Evolutionary conservation across 1,140 invertebrate genomes (phyloP), one percentile per base, ranked within the genome.

Genomic region (Teleopsis dalmanni): DNA sequence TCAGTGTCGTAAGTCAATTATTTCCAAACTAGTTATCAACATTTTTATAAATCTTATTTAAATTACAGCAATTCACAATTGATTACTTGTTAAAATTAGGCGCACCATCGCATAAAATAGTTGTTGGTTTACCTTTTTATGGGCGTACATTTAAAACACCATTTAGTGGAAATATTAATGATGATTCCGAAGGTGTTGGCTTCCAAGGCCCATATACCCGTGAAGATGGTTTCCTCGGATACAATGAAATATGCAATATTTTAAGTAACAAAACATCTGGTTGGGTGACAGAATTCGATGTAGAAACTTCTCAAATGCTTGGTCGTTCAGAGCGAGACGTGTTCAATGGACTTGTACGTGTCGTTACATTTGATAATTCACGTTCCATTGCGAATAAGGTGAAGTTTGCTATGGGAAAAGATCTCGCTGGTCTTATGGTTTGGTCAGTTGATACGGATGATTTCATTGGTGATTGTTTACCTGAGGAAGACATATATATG

Each of bases 151-250:
- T 90, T 62, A 70, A 84, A 7, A 70, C 75, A 7, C 50, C 60
- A 4, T 19, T 36, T 13, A 68, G 67, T 48, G 72, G 70, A 19
- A 69, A 63, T 54, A 51, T 78, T 0, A 76, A 76, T 19, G 68
- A 78, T 22, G 33, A 60, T 2, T 75, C 76, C 2, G 59, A 77
- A 43, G 73, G 73, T 4, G 67, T 69, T 4, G 84, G 85, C 2
- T 83, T 87, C 60, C 72, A 76, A 47, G 90, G 90, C 3, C 82
- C 83, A 2, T 88, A 77, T 52, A 93, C 88, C 0, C 73, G 75
- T n/a, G 83, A 91, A 66, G 76, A 81, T 57, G 91, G 91, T 1
- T 89, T 90, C 54, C 78, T 92, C 65, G 87, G 89, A 14, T 95
- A 91, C 60, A 92, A 93, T 70, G 89, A 93, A 56, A 63, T 69